phyloP scores from a whole-genome alignment of 2,113 vertebrate genomes.

The Spea multiplicata region DNA sequence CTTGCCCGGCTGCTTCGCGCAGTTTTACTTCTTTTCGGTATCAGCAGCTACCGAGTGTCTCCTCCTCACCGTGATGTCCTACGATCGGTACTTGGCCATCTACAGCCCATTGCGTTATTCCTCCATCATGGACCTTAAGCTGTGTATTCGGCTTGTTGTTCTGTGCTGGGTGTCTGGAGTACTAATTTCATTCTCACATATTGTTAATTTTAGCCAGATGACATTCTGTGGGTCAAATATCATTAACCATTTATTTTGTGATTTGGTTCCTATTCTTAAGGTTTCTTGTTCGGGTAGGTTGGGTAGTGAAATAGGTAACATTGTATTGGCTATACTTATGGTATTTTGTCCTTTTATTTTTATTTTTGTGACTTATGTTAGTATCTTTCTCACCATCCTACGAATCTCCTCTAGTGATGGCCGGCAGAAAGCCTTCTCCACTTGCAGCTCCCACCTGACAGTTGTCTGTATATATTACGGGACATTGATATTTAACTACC shows the following conservation, averaged over 20 bases:
- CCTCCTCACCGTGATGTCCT: slow-evolving; percentile 46
- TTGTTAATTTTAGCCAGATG: slow-evolving; percentile 38
- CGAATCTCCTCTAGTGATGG: slow-evolving; percentile 13
- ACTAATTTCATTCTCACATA: slow-evolving; percentile 44
- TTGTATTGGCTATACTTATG: slow-evolving; percentile 1
- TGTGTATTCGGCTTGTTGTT: slow-evolving; percentile 25
- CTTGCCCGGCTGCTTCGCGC: no score
- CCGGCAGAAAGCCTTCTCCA: slow-evolving; percentile 44
- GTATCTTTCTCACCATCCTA: slow-evolving; percentile 40
- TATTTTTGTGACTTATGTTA: neutral
- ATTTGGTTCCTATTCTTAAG: slow-evolving; percentile 37
- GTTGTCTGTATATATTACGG: slow-evolving; percentile 43
- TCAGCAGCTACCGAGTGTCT: no score
- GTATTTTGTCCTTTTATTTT: slow-evolving; percentile 49
- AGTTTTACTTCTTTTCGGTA: no score
- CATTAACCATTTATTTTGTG: slow-evolving; percentile 56
- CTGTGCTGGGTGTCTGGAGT: slow-evolving; percentile 15
- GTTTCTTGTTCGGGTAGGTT: slow-evolving; percentile 49
- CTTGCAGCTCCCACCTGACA: slow-evolving; percentile 44
- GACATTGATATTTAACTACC: slow-evolving; percentile 7
- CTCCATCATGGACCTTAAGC: slow-evolving; percentile 25
- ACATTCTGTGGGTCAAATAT: slow-evolving; percentile 51
- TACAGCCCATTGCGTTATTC: slow-evolving; percentile 40
- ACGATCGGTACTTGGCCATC: slow-evolving; percentile 42
- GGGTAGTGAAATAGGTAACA: slow-evolving; percentile 4